Conservation (phyloP, 2,797 vertebrate species). For the Florisuga fusca region DNA sequence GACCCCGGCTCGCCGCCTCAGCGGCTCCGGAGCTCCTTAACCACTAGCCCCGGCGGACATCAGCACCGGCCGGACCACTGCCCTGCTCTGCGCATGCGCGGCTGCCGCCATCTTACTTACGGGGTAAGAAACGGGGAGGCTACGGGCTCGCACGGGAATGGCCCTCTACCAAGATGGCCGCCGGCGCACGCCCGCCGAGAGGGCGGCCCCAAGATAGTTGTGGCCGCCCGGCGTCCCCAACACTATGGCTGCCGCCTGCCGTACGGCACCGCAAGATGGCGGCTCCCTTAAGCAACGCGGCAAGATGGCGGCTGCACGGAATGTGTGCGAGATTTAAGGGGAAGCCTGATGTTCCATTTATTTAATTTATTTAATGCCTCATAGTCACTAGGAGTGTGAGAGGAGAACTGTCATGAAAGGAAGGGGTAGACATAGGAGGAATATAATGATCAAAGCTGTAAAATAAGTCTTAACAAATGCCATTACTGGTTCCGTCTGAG, state of each 20-base stretch:
- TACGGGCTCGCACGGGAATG: fast-evolving
- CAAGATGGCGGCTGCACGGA: no score
- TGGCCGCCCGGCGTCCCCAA: fast-evolving
- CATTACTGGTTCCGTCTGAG: background rate
- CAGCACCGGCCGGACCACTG: fast-evolving
- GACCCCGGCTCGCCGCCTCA: background rate
- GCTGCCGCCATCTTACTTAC: constrained; percentile 11
- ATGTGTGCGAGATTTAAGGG: background rate
- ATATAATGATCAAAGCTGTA: background rate
- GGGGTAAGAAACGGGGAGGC: background rate
- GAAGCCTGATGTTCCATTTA: background rate
- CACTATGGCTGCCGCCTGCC: fast-evolving
- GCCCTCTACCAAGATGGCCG: background rate
- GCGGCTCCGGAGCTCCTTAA: background rate
- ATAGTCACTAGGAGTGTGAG: background rate
- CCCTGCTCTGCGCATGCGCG: background rate
- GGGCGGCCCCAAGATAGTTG: background rate
- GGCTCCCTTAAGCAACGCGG: no score
- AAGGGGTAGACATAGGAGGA: background rate
- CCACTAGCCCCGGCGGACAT: fast-evolving
- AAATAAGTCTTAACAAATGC: background rate
- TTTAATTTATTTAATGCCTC: background rate
- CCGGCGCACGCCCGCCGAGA: background rate
- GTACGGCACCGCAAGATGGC: background rate
- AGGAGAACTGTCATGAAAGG: background rate